Percentiles rank a stretch among this genome's conserved stretches.
Conservation (phyloP, 2,888 invertebrate genomes). For the Parnassius orleans region DNA sequence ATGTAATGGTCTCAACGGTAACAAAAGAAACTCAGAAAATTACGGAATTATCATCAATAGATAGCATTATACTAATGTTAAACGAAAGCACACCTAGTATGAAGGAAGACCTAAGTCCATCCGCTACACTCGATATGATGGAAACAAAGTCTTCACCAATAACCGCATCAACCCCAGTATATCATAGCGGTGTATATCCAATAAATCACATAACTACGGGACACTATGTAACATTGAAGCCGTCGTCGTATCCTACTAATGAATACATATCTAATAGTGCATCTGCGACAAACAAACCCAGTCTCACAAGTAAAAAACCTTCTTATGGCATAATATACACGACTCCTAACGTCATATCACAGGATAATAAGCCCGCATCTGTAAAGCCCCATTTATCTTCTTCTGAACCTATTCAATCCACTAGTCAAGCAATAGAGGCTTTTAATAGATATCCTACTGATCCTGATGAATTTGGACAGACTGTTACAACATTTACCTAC, state of each 20-base stretch:
- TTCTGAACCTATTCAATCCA: constrained; percentile 63
- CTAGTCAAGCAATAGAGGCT: constrained; percentile 71
- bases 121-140: constrained; percentile 48
- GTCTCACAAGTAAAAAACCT: constrained; percentile 48
- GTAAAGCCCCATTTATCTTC: constrained; percentile 55
- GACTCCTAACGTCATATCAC: constrained; percentile 55
- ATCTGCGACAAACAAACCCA: constrained; percentile 43
- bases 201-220: constrained; percentile 59
- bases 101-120: constrained; percentile 59
- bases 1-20: constrained; percentile 80
- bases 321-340: constrained; percentile 50
- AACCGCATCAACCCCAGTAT: constrained; percentile 50
- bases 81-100: constrained; percentile 75
- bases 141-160: constrained; percentile 69
- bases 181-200: constrained; percentile 53
- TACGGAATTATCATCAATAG: constrained; percentile 66
- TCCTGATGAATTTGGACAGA: constrained; percentile 63
- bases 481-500: constrained; percentile 65
- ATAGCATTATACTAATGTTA: constrained; percentile 84
- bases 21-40: constrained; percentile 70
- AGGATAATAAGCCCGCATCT: constrained; percentile 49
- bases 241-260: constrained; percentile 46
- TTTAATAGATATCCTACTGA: constrained; percentile 72
- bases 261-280: constrained; percentile 11
- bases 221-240: constrained; percentile 69